Base-by-base conservation (phyloP, 2,797 vertebrate genomes). In the Vireo griseus region DNA sequence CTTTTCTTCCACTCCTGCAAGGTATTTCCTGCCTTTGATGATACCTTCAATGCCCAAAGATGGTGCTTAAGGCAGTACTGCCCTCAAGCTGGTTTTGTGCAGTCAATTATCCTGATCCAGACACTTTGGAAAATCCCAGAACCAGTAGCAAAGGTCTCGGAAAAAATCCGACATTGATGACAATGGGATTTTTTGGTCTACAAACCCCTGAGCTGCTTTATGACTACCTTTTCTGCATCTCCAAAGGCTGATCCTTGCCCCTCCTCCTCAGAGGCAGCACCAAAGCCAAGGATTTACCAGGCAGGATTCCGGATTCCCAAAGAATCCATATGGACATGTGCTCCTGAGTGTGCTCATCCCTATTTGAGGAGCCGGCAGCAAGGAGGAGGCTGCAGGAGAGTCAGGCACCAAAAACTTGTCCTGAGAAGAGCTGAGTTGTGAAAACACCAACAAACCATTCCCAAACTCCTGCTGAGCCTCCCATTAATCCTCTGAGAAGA, bases 311-410 rank as follows among this genome's bases (percentile, higher is more conserved):
- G 21, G 37, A 31, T 35, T 42, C 62, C 20, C 0, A 16, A 69
- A 58, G 24, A 33, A 47, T 35, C 55, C 42, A 10, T 11, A 39
- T 0, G 51, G 51, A 79, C 1, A 1, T 3, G 5, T 1, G 3
- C 16, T 26, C 33, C 31, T 0, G 9, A 50, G 35, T 2, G 0
- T 6, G 52, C 48, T 37, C 1, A 0, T 8, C n/a, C 44, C 24
- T 35, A 44, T n/a, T 21, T 37, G 69, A 55, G 24, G 37, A 11
- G 4, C 33, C 6, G 0, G 31, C 39, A 18, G 19, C 37, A 63
- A 52, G 58, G 16, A 44, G 37, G 28, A 76, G 10, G 73, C 39
- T 24, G 31, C 31, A 77, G 48, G 48, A 52, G 19, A 12, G 2
- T 55, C 63, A 79, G 18, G 25, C 42, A 20, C 35, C 8, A 2